Evolutionary conservation across 1,140 invertebrate genomes (phyloP).

Genomic region (Galleria mellonella): DNA sequence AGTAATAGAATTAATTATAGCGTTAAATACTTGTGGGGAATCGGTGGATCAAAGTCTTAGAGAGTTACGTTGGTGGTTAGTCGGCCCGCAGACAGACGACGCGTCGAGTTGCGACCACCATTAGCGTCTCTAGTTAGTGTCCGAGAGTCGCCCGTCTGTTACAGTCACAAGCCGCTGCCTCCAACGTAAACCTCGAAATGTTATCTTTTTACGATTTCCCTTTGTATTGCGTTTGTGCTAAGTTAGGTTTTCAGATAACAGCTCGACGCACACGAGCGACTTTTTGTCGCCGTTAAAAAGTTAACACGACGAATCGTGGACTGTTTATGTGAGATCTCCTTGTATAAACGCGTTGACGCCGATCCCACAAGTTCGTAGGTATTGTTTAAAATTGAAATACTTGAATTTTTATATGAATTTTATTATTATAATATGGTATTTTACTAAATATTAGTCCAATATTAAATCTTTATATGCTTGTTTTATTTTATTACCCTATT

Average conservation of each 20-base stretch:
- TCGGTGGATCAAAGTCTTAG: slow-evolving; percentile 6
- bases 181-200: neutral
- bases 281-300: no score
- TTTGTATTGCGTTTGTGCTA: neutral
- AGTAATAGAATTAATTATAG: slow-evolving; percentile 56
- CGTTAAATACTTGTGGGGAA: slow-evolving; percentile 37
- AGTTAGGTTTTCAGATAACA: no score
- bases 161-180: neutral
- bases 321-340: neutral
- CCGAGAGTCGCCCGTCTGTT: neutral
- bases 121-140: neutral
- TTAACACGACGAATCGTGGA: no score
- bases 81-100: neutral
- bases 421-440: slow-evolving; percentile 73
- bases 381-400: slow-evolving; percentile 67
- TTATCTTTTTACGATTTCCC: neutral
- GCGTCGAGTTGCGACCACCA: neutral
- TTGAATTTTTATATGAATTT: slow-evolving; percentile 74
- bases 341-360: neutral
- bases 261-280: no score
- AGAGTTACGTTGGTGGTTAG: neutral
- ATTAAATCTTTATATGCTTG: slow-evolving; percentile 65
- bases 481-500: slow-evolving; percentile 42
- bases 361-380: slow-evolving; percentile 32
- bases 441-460: slow-evolving; percentile 73